These are phyloP conservation scores for Bombus fervidus DNA, from an alignment of 1,140 invertebrate genomes.

Conservation along the genomic window DNA sequence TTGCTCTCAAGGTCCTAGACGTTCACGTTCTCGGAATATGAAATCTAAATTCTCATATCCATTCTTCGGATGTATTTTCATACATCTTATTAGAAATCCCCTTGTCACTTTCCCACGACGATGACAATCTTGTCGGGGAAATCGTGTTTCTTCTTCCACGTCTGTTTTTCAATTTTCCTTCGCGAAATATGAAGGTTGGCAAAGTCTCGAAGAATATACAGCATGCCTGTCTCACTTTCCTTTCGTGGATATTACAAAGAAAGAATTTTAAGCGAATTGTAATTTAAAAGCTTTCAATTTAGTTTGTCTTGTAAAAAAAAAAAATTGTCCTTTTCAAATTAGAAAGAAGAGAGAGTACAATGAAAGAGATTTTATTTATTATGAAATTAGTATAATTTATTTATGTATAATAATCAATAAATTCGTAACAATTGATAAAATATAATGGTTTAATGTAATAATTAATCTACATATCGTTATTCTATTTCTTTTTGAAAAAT, in stretches of 20 bases:
- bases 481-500: not conserved
- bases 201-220: not conserved
- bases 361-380: not conserved
- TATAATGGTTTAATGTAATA: not conserved
- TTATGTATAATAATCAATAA: not conserved
- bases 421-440: no score
- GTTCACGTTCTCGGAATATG: not conserved
- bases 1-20: not conserved
- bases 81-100: constrained; percentile 29
- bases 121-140: constrained; percentile 14
- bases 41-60: constrained; percentile 30
- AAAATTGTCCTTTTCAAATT: no score
- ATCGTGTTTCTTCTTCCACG: not conserved
- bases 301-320: no score
- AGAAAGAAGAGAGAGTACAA: no score
- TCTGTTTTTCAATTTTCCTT: constrained; percentile 26
- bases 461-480: not conserved
- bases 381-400: not conserved
- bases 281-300: not conserved
- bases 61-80: constrained; percentile 13
- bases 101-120: not conserved
- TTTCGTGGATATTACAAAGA: not conserved
- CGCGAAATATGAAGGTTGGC: not conserved
- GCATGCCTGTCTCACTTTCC: not conserved
- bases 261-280: not conserved